Base-by-base conservation (phyloP, 2,888 invertebrate species). In the Dinocampus coccinellae region DNA sequence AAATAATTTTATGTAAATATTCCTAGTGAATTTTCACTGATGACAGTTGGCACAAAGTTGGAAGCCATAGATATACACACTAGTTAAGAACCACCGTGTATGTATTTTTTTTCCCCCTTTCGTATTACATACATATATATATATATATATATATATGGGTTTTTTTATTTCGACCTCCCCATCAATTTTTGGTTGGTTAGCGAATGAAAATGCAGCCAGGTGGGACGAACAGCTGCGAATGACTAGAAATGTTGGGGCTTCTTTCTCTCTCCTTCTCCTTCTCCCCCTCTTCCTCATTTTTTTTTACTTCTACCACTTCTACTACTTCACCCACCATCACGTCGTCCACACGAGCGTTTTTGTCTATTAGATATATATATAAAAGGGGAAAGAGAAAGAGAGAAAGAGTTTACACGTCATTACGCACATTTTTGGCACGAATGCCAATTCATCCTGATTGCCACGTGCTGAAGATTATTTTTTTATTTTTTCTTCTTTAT, bases 191-290 rank as follows among this genome's bases (percentile, higher is more conserved):
- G 57, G 7, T 42, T 67, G 42, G 57, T 63, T 72, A 62, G 26
- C 47, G 62, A 62, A 42, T 42, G 39, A 72, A 68, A 72, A 66
- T 70, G 13, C 58, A 62, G 72, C 76, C 76, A 76, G 75, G 75
- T 76, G 76, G 72, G 68, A 53, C 29, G 26, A 70, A 75, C 76
- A 76, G 75, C 76, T 76, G 76, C 70, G 42, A 57, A 39, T 36
- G 22, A 63, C 36, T 68, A 70, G 62, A 67, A 69, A 69, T 34
- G 65, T 36, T 42, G 52, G 29, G 7, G 29, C n/a, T n/a, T 42
- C 58, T 39, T 36, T 52, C 60, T 16, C 39, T 24, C n/a, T 39
- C 24, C n/a, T 16, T 69, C 26, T 60, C 58, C 33, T 22, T 52
- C 53, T 36, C 34, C 29, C 20, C 16, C n/a, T 61, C 10, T 34